Evolutionary conservation across 2,113 vertebrate genomes (phyloP), one percentile per base, ranked within the genome.

Genomic region (Platichthys flesus): DNA sequence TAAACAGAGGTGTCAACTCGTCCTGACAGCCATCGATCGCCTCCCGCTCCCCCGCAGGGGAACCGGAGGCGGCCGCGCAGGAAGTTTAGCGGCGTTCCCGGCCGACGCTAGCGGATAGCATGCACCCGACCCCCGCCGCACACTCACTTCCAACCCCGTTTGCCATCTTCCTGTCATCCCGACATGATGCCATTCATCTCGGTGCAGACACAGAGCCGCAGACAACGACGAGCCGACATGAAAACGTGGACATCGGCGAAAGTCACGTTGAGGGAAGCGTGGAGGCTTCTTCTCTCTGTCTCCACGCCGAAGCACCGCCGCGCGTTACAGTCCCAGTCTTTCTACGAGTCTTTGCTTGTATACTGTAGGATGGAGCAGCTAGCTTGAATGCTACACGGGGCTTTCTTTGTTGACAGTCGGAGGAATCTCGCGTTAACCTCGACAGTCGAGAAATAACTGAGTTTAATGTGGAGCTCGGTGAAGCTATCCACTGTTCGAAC

Each of bases 91-190:
- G n/a, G 24, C 51, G 40, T 42, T 13, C 40, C 40, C 40, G 40
- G 40, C 40, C 13, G 65, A 63, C 72, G 84, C 81, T 91, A 92
- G 75, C 83, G 5, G 68, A 71, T 88, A 89, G 85, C 79, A 86
- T 76, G 72, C 70, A 13, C 40, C 40, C 40, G 40, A 42, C 40
- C 9, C 52, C n/a, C 52, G n/a, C 20, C 8, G 52, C 47, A 51
- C 47, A 95, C 94, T 95, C 90, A 94, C 93, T 94, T 90, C 92
- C 93, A 89, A 92, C 85, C 74, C 92, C 94, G 93, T 90, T 94
- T 86, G 93, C 93, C 94, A 95, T 95, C 88, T 89, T 93, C 89
- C 90, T 90, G 90, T 92, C 90, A 93, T 89, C 88, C 87, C 90
- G 91, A 86, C 87, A 88, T 87, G 76, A 88, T 87, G 76, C 74